Percentiles rank a stretch among this genome's conserved stretches.
phyloP scores from a whole-genome alignment of 2,113 vertebrate species.

The Clarias macrocephalus region DNA sequence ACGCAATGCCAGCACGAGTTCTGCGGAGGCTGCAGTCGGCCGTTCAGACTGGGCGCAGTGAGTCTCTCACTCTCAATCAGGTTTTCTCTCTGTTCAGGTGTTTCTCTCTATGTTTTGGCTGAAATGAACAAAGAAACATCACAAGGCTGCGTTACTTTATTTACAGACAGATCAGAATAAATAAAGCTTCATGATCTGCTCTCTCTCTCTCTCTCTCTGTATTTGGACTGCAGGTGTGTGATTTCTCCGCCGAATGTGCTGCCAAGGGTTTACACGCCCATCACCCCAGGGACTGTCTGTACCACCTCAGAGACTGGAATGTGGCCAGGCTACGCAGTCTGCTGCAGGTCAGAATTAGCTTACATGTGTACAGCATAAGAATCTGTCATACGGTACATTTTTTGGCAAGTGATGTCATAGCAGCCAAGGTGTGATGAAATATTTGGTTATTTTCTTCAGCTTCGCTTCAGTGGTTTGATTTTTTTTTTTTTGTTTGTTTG shows the following conservation, averaged over 20 bases:
- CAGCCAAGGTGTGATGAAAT: not conserved
- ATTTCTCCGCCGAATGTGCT: slow-evolving; percentile 67
- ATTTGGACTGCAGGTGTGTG: slow-evolving; percentile 63
- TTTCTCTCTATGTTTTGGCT: not conserved
- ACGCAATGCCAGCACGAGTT: slow-evolving; percentile 74
- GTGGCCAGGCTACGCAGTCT: slow-evolving; percentile 65
- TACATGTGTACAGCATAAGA: not conserved
- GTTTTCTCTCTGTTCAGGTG: not conserved
- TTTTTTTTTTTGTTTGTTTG: not conserved
- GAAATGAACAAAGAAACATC: not conserved
- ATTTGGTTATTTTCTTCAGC: not conserved
- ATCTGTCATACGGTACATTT: not conserved
- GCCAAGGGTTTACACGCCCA: slow-evolving; percentile 75
- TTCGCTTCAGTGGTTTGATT: not conserved
- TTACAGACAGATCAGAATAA: not conserved
- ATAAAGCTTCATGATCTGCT: not conserved
- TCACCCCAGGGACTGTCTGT: slow-evolving; percentile 76
- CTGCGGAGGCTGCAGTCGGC: slow-evolving; percentile 68
- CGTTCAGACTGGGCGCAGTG: slow-evolving; percentile 69
- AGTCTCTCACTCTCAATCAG: slow-evolving; percentile 38
- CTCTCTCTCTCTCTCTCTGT: slow-evolving; percentile 1
- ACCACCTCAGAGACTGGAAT: slow-evolving; percentile 77
- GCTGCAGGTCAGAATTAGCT: slow-evolving; percentile 62
- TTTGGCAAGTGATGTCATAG: not conserved
- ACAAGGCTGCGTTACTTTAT: not conserved